Percentiles rank a stretch among this genome's conserved stretches.
Conservation (phyloP, 92 coral and sea anemone species). For the Zoanthus sociatus region DNA sequence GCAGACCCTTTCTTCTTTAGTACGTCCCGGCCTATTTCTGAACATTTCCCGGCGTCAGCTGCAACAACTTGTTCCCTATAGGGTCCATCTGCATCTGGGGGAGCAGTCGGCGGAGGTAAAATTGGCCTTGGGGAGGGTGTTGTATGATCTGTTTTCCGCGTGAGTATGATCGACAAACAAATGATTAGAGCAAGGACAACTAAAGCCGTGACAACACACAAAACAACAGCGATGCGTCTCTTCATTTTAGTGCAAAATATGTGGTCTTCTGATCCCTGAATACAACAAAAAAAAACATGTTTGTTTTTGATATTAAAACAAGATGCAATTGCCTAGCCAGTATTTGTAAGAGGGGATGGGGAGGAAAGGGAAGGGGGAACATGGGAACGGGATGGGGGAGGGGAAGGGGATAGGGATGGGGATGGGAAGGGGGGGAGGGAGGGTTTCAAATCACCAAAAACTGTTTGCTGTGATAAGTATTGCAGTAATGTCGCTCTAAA, state of each 20-base stretch:
- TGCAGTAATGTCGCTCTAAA: too few species aligned
- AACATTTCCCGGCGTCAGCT: constrained; percentile 79
- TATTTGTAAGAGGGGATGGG: too few species aligned
- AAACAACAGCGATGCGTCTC: constrained; percentile 7
- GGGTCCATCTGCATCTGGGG: constrained; percentile 81
- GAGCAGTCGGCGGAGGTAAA: constrained; percentile 62
- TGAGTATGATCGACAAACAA: constrained; percentile 35
- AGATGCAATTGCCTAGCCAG: too few species aligned
- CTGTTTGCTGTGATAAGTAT: too few species aligned
- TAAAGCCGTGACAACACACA: not conserved
- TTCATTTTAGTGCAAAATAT: not conserved
- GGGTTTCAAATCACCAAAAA: too few species aligned
- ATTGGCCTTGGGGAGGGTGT: constrained; percentile 47
- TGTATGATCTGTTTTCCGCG: constrained; percentile 24
- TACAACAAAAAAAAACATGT: not conserved
- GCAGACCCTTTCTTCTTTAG: constrained; percentile 85
- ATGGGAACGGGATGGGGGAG: too few species aligned
- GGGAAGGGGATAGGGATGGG: too few species aligned
- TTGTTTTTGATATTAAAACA: not conserved
- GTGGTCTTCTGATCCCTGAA: not conserved
- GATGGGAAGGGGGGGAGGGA: too few species aligned
- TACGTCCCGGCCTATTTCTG: constrained; percentile 85
- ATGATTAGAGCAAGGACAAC: constrained; percentile 37
- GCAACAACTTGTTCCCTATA: constrained; percentile 73
- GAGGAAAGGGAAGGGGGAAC: too few species aligned